Conservation (phyloP, 2,113 vertebrate genomes). For the Ochotona princeps region DNA sequence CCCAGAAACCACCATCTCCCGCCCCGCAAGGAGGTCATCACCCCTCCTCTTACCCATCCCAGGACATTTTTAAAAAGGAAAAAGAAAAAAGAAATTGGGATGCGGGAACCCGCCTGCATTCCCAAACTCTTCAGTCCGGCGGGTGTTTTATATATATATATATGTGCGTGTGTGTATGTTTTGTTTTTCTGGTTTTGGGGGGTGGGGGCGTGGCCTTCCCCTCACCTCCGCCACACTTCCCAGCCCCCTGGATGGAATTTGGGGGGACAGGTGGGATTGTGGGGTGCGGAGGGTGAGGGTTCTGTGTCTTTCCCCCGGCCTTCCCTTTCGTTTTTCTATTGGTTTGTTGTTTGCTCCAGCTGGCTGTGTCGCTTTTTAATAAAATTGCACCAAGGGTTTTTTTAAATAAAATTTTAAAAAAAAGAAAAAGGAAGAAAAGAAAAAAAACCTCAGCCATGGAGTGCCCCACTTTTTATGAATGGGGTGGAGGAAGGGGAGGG, state of each 20-base stretch:
- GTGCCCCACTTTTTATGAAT: constrained; percentile 51
- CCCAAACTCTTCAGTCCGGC: constrained; percentile 65
- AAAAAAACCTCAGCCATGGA: background rate
- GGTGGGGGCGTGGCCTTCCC: constrained; percentile 70
- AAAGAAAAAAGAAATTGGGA: background rate
- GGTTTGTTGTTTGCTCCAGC: constrained; percentile 52
- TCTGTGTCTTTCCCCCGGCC: constrained; percentile 9
- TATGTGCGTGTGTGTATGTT: constrained; percentile 70
- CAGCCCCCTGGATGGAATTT: background rate
- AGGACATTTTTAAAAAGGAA: constrained; percentile 45
- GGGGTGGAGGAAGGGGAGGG: background rate
- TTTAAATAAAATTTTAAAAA: constrained; percentile 82
- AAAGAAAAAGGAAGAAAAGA: background rate
- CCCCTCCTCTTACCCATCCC: background rate
- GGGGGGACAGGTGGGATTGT: background rate
- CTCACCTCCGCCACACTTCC: background rate
- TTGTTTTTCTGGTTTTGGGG: constrained; percentile 51
- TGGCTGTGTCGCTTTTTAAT: constrained; percentile 82
- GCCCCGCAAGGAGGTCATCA: background rate
- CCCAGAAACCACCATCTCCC: background rate
- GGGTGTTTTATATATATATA: constrained; percentile 49
- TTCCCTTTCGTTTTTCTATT: constrained; percentile 36
- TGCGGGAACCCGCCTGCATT: background rate
- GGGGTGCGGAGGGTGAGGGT: background rate
- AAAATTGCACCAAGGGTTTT: constrained; percentile 80